A percentile compares a stretch with the other conserved stretches of the same genome.
These are phyloP conservation scores for Brenthis daphne DNA, from an alignment of 2,888 invertebrate species.

Conservation along the genomic window DNA sequence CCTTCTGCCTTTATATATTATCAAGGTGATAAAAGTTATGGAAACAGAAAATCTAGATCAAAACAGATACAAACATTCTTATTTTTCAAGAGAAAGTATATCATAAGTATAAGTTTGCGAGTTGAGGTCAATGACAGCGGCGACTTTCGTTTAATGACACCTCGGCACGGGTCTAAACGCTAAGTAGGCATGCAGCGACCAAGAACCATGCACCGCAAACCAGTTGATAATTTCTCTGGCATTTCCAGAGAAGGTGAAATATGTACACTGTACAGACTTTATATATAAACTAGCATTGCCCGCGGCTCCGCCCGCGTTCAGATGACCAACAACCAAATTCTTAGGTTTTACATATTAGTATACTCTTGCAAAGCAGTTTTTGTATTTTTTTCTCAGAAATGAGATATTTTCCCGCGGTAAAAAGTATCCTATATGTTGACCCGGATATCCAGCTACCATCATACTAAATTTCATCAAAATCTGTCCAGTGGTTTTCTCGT, in stretches of 20 bases:
- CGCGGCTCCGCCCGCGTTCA: no score
- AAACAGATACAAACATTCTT: neutral
- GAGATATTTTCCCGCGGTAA: no score
- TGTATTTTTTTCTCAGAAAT: no score
- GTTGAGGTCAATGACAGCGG: conserved; percentile 43
- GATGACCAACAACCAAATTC: no score
- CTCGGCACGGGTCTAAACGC: conserved; percentile 44
- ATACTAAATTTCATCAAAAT: no score
- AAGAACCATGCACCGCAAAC: conserved; percentile 38
- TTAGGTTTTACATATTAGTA: no score
- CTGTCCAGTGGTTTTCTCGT: no score
- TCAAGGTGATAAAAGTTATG: no score
- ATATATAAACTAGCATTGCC: neutral
- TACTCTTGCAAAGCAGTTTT: no score
- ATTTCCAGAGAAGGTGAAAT: conserved; percentile 25
- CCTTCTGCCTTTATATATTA: no score
- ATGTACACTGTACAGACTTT: neutral
- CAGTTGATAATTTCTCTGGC: conserved; percentile 38
- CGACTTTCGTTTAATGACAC: conserved; percentile 60
- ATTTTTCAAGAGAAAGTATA: conserved; percentile 45
- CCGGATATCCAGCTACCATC: no score
- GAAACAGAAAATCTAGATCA: neutral
- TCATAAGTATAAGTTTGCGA: conserved; percentile 42
- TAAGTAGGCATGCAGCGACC: conserved; percentile 52
- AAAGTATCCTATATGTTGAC: no score